Base-by-base conservation (phyloP, 2,797 vertebrate genomes). In the Furcifer pardalis region DNA sequence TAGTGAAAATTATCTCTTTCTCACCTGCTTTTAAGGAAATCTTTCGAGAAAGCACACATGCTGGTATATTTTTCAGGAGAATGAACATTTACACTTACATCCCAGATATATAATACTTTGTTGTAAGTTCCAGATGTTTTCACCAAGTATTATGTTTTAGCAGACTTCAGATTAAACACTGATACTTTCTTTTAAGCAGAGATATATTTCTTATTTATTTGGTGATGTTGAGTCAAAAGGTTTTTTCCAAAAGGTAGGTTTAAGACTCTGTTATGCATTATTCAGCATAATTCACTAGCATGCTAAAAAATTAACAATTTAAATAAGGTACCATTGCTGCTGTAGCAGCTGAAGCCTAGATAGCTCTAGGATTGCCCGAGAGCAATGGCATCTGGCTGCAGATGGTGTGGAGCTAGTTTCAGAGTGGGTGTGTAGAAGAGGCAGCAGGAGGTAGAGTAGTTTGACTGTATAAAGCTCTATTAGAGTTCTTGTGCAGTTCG, bases 281-380 rank as follows among this genome's bases (percentile, higher is more conserved):
- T 87, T 79, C 85, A 83, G 76, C 60, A 79, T 60, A 82, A 69
- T 65, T 76, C 42, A 77, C 52, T 81, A 81, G 63, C 72, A 62
- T 86, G 73, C 63, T 86, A 66, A 86, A 85, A 85, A 81, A 85
- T 85, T 86, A 81, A 81, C 84, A 81, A 77, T 86, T 86, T 81
- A 76, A 86, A 86, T 81, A 86, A 86, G 72, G 78, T 63, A 69
- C 73, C 42, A 69, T 81, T 81, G 73, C 72, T 81, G 37, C 65
- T 66, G 84, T 40, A 59, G 84, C 84, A 86, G 79, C 84, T 86
- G 84, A 86, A 77, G 72, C 79, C 56, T 81, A 59, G 37, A 81
- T 86, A 60, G 84, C 84, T 86, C 66, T 86, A 81, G 84, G 84
- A 81, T 44, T 86, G 84, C 84, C 84, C 77, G 40, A 79, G 42